A percentile compares a stretch with the other conserved stretches of the same genome.
phyloP scores from a whole-genome alignment of 2,888 invertebrate genomes.

The Caenorhabditis zanzibari region DNA sequence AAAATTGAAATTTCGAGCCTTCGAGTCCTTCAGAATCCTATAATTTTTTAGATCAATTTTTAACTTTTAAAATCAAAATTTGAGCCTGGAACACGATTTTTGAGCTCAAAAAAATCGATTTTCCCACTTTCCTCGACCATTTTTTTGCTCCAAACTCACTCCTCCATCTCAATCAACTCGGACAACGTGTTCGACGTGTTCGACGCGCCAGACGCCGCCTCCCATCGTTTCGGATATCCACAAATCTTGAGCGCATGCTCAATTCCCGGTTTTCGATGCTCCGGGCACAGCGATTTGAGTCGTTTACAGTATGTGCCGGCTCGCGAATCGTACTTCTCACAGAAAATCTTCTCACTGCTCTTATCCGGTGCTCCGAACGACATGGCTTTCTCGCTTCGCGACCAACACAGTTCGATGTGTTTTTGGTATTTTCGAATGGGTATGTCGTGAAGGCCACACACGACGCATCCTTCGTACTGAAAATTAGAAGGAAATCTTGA shows the following conservation, averaged over 20 bases:
- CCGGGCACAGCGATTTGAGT: slow-evolving; percentile 95
- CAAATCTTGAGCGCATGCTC: slow-evolving; percentile 61
- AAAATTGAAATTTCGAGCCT: too few species aligned
- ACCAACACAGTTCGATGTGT: slow-evolving; percentile 79
- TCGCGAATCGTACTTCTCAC: slow-evolving; percentile 91
- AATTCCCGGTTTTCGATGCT: slow-evolving; percentile 86
- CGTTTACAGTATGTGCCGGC: slow-evolving; percentile 95
- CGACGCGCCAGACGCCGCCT: not conserved
- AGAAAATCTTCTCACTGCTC: slow-evolving; percentile 89
- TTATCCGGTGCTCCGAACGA: slow-evolving; percentile 84
- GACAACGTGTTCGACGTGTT: slow-evolving; percentile 21
- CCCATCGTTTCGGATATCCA: slow-evolving; percentile 71
- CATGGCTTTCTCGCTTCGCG: slow-evolving; percentile 75
- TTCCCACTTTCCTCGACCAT: too few species aligned
- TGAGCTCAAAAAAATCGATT: too few species aligned
- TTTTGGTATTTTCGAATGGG: slow-evolving; percentile 52
- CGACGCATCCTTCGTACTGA: slow-evolving; percentile 49
- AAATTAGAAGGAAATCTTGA: slow-evolving; percentile 9
- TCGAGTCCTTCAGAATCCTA: too few species aligned
- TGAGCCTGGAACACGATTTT: too few species aligned
- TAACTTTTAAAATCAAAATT: too few species aligned
- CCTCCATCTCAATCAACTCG: slow-evolving; percentile 46
- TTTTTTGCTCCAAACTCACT: slow-evolving; percentile 28
- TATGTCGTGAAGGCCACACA: slow-evolving; percentile 52
- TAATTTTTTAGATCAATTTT: too few species aligned